Evolutionary conservation across 92 coral and sea anemone genomes (phyloP).

Genomic region (Palythoa grandiflora): DNA sequence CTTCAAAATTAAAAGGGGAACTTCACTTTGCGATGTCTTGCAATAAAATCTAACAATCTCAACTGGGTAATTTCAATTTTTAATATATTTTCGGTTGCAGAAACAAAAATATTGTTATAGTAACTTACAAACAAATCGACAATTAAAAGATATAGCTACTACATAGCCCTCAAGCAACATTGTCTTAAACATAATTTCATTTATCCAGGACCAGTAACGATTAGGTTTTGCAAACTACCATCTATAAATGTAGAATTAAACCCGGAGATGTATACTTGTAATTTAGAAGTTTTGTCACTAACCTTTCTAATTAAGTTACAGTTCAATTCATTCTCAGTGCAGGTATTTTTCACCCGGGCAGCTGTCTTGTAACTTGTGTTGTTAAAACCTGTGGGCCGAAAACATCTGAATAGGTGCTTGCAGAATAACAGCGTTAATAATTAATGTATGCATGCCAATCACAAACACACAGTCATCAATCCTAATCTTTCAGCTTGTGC

Average conservation of each 20-base stretch:
- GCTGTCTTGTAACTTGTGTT: not conserved
- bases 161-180: not conserved
- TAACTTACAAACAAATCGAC: not conserved
- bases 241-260: not conserved
- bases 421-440: not conserved
- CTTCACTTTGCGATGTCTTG: not conserved
- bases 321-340: not conserved
- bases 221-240: not conserved
- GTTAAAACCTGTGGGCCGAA: not conserved
- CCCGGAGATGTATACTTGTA: not conserved
- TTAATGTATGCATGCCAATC: not conserved
- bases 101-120: not conserved
- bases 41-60: not conserved
- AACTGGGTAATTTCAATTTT: not conserved
- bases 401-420: constrained; percentile 23
- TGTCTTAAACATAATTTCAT: not conserved
- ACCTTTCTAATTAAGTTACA: not conserved
- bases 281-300: not conserved
- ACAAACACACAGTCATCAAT: not conserved
- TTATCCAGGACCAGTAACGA: not conserved
- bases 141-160: not conserved
- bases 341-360: not conserved
- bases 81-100: not conserved
- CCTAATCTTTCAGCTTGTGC: not conserved
- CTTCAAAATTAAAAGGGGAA: not conserved